Evolutionary conservation across 2,888 invertebrate genomes (phyloP).

Genomic region (Cataglyphis albicans): DNA sequence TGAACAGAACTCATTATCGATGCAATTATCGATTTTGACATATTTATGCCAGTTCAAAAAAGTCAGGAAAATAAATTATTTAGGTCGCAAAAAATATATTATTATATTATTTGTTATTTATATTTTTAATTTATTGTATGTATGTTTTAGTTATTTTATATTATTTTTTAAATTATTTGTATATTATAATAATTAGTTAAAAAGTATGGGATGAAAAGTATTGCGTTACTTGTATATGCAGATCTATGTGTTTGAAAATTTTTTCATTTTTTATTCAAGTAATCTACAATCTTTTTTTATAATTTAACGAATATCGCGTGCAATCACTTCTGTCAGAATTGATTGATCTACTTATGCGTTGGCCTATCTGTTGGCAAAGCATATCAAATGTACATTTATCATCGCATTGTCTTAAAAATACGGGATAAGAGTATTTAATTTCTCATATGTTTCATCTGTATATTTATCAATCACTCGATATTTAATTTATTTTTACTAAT

Average conservation of each 20-base stretch:
- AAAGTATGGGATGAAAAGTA: background rate
- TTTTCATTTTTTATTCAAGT: background rate
- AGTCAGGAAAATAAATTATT: background rate
- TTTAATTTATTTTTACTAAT: background rate
- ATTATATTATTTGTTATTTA: too few relatives aligned
- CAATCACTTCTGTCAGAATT: background rate
- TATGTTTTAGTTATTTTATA: too few relatives aligned
- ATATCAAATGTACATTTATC: conserved; percentile 10
- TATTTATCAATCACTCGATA: background rate
- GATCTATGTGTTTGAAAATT: background rate
- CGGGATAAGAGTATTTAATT: background rate
- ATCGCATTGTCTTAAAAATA: conserved; percentile 25
- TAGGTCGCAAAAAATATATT: background rate
- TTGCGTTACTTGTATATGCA: background rate
- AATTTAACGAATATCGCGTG: background rate
- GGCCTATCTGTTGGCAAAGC: background rate
- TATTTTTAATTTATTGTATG: too few relatives aligned
- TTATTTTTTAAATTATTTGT: too few relatives aligned
- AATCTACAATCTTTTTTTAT: background rate
- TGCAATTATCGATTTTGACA: background rate
- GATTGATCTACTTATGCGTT: background rate
- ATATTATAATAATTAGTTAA: too few relatives aligned
- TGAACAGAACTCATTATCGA: background rate
- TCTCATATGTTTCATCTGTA: background rate
- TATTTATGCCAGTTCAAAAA: conserved; percentile 8